Evolutionary conservation across 2,113 vertebrate species (phyloP), one percentile per base, ranked within the genome.

Genomic region (Forbesichthys papilliferus): DNA sequence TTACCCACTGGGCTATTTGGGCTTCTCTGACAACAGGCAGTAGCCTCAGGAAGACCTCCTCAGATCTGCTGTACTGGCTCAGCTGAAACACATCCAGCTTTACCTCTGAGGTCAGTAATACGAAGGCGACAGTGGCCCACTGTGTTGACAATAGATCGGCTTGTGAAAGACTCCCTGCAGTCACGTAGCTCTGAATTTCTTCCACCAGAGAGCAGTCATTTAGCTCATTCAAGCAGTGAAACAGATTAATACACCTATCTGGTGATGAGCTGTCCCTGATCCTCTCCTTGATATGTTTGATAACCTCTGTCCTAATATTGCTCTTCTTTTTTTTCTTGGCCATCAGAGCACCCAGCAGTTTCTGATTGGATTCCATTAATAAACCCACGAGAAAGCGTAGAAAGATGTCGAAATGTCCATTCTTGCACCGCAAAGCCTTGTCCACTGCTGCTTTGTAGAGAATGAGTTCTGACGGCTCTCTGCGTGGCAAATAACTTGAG

Each of bases 171-270:
- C 57, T 64, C 0, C 79, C 87, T 0, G 62, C 69, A 5, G 10
- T 48, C 16, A 89, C 64, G 64, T 34, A 85, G 60, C 57, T 66
- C 74, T 89, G 81, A 36, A 90, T 86, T 78, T 90, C 87, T 60
- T 85, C 11, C 59, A 86, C 74, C 0, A 90, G 84, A 5, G 87
- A 84, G 56, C 71, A 59, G 62, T 90, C 89, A 1, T 86, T 75
- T 16, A 90, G 61, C 66, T 90, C 89, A 1, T 86, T 86, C 46
- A 90, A 77, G 51, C 89, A 89, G 75, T 90, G 86, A 13, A 90
- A 87, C 47, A 90, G 80, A 59, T 89, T 90, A 47, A 90, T 72
- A 49, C 83, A 84, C 18, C 80, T 72, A 34, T 90, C 86, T 0
- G 71, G 51, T 2, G 80, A 86, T 0, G 42, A 20, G 51, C 11